phyloP scores from a whole-genome alignment of 2,113 vertebrate genomes.

The Nycticorax nycticorax region DNA sequence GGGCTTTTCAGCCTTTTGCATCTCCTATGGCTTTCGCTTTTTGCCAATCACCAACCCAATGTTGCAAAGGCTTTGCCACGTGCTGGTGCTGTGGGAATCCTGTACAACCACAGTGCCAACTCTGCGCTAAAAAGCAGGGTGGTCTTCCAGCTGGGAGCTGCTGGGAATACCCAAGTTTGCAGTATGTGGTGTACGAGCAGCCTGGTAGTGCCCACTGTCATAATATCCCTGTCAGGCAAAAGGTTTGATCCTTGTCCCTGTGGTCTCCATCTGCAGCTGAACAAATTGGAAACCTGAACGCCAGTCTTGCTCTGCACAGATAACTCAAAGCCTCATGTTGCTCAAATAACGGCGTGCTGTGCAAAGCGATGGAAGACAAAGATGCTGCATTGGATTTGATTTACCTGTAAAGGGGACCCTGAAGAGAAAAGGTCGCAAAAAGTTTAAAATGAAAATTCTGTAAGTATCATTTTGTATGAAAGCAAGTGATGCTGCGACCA shows the following conservation, averaged over 20 bases:
- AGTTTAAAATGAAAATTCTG: neutral
- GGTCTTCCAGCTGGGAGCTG: neutral
- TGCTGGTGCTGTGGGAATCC: neutral
- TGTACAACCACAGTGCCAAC: neutral
- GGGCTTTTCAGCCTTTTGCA: neutral
- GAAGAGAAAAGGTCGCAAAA: neutral
- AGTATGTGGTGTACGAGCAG: neutral
- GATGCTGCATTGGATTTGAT: neutral
- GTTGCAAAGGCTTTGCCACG: neutral
- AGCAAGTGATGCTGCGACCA: neutral
- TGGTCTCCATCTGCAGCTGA: neutral
- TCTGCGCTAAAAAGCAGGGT: neutral
- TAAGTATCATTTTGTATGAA: neutral
- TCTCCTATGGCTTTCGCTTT: neutral
- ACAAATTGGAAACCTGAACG: neutral
- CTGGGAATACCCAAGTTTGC: neutral
- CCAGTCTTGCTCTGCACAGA: neutral
- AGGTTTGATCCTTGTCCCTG: neutral
- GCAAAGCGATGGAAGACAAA: neutral
- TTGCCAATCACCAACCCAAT: neutral
- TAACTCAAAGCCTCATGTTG: neutral
- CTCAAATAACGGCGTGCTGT: neutral
- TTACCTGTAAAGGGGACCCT: neutral
- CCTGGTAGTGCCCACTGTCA: neutral
- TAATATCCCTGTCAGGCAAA: neutral